A percentile compares a stretch with the other conserved stretches of the same genome.
phyloP scores from a whole-genome alignment of 2,888 invertebrate genomes.

The Aquatica leii region DNA sequence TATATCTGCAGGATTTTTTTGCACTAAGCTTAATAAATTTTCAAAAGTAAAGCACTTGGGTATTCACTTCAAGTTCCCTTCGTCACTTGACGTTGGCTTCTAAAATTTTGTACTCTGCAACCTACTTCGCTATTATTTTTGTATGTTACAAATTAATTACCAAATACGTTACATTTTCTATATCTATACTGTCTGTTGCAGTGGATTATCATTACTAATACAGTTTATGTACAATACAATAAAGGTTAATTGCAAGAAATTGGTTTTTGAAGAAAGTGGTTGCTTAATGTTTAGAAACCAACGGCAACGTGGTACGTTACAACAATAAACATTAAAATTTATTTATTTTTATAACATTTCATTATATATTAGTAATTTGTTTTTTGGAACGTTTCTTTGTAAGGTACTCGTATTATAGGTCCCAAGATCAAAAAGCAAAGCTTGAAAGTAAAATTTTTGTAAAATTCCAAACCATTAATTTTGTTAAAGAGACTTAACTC shows the following conservation, averaged over 20 bases:
- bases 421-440: conserved; percentile 52
- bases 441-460: conserved; percentile 44
- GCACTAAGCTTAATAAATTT: conserved; percentile 53
- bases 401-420: conserved; percentile 52
- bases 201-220: too few species aligned
- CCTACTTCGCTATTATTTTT: conserved; percentile 55
- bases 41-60: conserved; percentile 59
- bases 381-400: conserved; percentile 48
- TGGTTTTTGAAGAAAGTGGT: conserved; percentile 54
- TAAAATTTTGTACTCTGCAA: conserved; percentile 59
- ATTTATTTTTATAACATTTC: conserved; percentile 55
- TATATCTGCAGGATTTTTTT: conserved; percentile 60
- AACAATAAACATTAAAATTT: conserved; percentile 59
- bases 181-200: conserved; percentile 55
- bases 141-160: conserved; percentile 55
- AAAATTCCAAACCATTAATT: conserved; percentile 60
- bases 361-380: conserved; percentile 45
- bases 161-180: conserved; percentile 52
- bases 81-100: conserved; percentile 55
- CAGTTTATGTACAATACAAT: conserved; percentile 51
- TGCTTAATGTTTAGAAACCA: conserved; percentile 55
- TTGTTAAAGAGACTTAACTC: conserved; percentile 55
- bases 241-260: conserved; percentile 28
- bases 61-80: conserved; percentile 60
- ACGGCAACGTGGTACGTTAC: conserved; percentile 57